Evolutionary conservation across 2,888 invertebrate genomes (phyloP), one percentile per base, ranked within the genome.

Genomic region (Heliconius ethilla): DNA sequence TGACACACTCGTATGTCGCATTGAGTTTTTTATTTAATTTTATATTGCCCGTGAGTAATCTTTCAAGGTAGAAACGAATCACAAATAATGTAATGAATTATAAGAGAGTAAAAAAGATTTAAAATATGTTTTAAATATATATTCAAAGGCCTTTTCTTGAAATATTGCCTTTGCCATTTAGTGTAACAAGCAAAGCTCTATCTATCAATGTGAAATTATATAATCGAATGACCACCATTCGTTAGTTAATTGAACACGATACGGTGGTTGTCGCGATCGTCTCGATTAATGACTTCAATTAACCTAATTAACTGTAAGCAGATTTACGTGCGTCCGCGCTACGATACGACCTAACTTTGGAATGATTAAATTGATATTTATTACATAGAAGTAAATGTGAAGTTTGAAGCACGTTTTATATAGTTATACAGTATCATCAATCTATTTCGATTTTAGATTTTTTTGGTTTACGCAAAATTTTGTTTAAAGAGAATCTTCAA

Each of bases 211-310:
- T 85, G 87, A 90, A 90, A 91, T 90, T 89, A 91, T 92, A 92
- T 92, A 91, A 92, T 91, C 89, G 86, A 87, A 88, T 88, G 89
- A 88, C 87, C 86, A 88, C 89, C 88, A 89, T 90, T 92, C 91
- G 91, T 93, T 92, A 91, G 90, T 93, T 92, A 94, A 94, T 94
- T 93, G 93, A 93, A 92, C 92, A 89, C 91, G 92, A 92, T 92
- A 92, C 90, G 89, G 86, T 84, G 87, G 88, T 89, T 87, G 87
- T 87, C 87, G 89, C 88, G 89, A 91, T 91, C 88, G 87, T 86
- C 83, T 84, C 90, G 88, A 91, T 92, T 92, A 92, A 93, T 91
- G 91, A 89, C 88, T 88, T 90, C 91, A 90, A 93, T 93, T 91
- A 93, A 89, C 89, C 88, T 92, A 92, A 93, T 92, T 92, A 92